These are phyloP conservation scores for Plodia interpunctella DNA, from an alignment of 1,140 invertebrate genomes.

Conservation along the genomic window DNA sequence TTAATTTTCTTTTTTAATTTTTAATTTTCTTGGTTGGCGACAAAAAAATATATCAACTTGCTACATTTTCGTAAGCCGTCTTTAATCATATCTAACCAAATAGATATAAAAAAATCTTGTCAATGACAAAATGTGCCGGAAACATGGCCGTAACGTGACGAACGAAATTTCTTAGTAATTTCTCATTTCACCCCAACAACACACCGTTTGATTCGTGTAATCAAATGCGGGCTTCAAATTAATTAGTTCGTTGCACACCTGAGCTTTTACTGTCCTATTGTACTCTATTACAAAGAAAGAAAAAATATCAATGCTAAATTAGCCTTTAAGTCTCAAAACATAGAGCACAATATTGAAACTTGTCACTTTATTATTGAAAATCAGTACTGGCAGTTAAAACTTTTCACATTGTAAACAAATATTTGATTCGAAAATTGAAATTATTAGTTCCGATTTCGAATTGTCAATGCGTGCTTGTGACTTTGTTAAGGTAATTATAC, in stretches of 20 bases:
- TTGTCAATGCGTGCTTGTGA: background rate
- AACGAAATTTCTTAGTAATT: constrained; percentile 75
- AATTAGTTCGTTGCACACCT: constrained; percentile 75
- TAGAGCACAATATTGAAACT: background rate
- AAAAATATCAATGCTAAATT: background rate
- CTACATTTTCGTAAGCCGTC: too few relatives aligned
- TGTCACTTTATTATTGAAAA: background rate
- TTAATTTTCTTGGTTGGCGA: too few relatives aligned
- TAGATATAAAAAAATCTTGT: constrained; percentile 36
- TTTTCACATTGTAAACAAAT: background rate
- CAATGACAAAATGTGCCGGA: constrained; percentile 64
- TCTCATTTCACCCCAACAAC: constrained; percentile 69
- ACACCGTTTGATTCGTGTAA: constrained; percentile 74
- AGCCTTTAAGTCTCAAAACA: background rate
- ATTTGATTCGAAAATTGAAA: constrained; percentile 4
- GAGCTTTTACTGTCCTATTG: constrained; percentile 50
- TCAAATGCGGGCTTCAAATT: constrained; percentile 75
- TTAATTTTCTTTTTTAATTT: too few relatives aligned
- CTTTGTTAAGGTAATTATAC: background rate
- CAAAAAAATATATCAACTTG: too few relatives aligned
- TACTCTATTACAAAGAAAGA: constrained; percentile 6
- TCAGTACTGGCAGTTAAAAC: background rate
- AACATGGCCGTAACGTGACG: constrained; percentile 66
- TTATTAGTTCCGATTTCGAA: background rate
- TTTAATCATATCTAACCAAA: background rate